phyloP scores from a whole-genome alignment of 2,113 vertebrate species.

The Rhinoderma darwinii region DNA sequence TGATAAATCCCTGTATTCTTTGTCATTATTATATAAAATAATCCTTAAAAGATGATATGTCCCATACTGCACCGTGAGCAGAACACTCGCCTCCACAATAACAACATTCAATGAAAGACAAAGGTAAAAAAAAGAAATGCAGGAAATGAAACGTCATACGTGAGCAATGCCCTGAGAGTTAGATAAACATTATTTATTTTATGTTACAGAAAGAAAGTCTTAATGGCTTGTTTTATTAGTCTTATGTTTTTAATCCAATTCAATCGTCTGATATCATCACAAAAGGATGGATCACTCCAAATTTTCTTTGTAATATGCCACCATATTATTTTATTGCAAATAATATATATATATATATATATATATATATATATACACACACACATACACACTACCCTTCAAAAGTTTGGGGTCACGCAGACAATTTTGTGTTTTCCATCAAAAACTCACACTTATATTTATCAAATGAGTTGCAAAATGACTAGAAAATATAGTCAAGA shows the following conservation, averaged over 20 bases:
- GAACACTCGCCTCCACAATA: not conserved
- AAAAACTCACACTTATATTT: no score
- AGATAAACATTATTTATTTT: slow-evolving; percentile 25
- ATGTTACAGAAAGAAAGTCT: not conserved
- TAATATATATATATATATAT: no score
- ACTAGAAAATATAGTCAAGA: no score
- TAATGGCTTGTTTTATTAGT: slow-evolving; percentile 7
- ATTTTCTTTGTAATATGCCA: not conserved
- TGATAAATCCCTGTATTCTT: slow-evolving; percentile 42
- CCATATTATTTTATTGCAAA: not conserved
- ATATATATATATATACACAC: no score
- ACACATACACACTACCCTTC: no score
- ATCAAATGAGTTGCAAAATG: no score
- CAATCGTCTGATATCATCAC: not conserved
- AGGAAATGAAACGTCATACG: slow-evolving; percentile 24
- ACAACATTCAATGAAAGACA: slow-evolving; percentile 21
- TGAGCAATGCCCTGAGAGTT: slow-evolving; percentile 37
- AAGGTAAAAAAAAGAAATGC: not conserved
- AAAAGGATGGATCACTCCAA: not conserved
- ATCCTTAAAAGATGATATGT: slow-evolving; percentile 31
- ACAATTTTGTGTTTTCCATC: no score
- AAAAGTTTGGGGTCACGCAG: no score
- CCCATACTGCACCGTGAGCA: slow-evolving; percentile 13
- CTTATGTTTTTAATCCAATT: not conserved
- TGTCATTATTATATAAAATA: slow-evolving; percentile 45